Percentiles rank a stretch among this genome's conserved stretches.
phyloP scores from a whole-genome alignment of 2,888 invertebrate species.

The Sarcophaga caerulescens region DNA sequence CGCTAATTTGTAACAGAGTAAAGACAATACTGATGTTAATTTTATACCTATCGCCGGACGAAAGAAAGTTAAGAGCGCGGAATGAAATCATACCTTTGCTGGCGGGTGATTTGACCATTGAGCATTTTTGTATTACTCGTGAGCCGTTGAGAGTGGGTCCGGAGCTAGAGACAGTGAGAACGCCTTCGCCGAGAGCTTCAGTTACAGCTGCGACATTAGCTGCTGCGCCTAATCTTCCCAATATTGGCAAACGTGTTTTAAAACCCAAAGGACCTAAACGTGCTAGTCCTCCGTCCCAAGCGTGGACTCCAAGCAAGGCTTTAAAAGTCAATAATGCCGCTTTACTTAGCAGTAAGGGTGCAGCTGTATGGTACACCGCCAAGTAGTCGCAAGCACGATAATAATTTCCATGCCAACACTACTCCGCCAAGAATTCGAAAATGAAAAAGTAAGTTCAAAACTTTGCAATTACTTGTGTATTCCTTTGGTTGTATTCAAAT shows the following conservation, averaged over 20 bases:
- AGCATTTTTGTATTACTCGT: slow-evolving; percentile 73
- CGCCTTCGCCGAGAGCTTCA: slow-evolving; percentile 73
- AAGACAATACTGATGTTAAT: too few relatives aligned
- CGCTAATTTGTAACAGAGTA: too few relatives aligned
- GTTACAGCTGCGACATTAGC: slow-evolving; percentile 51
- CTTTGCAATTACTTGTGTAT: neutral
- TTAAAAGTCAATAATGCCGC: slow-evolving; percentile 74
- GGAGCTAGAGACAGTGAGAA: slow-evolving; percentile 88
- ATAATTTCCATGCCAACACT: slow-evolving; percentile 42
- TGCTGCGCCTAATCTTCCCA: slow-evolving; percentile 36
- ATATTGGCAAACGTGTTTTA: slow-evolving; percentile 83
- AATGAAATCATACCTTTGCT: slow-evolving; percentile 85
- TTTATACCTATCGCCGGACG: too few relatives aligned
- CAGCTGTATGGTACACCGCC: neutral
- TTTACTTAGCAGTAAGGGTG: slow-evolving; percentile 68
- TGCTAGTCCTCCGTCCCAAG: too few relatives aligned
- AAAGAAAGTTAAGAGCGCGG: too few relatives aligned
- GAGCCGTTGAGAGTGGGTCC: slow-evolving; percentile 85
- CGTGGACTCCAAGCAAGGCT: too few relatives aligned
- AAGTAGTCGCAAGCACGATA: too few relatives aligned
- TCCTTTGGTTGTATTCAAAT: too few relatives aligned
- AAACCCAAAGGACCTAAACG: slow-evolving; percentile 81
- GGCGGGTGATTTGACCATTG: slow-evolving; percentile 84
- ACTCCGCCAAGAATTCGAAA: slow-evolving; percentile 51
- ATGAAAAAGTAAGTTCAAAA: too few relatives aligned